A percentile compares a stretch with the other conserved stretches of the same genome.
Conservation (phyloP, 2,888 invertebrate species). For the Kryphioiulus occultus region DNA sequence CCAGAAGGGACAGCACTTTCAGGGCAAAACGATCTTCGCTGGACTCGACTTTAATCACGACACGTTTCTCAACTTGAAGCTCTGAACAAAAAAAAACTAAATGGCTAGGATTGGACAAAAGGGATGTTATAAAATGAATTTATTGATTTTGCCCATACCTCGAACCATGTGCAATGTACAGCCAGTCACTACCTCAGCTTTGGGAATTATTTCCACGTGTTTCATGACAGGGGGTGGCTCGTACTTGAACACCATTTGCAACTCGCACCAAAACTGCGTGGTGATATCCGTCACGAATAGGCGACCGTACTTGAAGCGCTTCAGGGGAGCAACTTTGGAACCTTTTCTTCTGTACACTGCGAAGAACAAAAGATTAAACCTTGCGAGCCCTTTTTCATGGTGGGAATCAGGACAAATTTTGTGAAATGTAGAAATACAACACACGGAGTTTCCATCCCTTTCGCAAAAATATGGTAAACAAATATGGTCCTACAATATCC, state of each 20-base stretch:
- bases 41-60: neutral
- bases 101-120: neutral
- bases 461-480: too few species aligned
- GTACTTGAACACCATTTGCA: conserved; percentile 43
- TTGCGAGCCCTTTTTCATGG: neutral
- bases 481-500: too few species aligned
- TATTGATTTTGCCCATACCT: neutral
- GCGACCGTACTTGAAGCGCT: neutral
- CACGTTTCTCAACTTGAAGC: conserved; percentile 27
- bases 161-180: conserved; percentile 37
- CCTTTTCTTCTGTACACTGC: neutral
- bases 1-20: conserved; percentile 1
- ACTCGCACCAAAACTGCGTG: conserved; percentile 47
- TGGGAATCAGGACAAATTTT: neutral
- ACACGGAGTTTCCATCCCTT: too few species aligned
- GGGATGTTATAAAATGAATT: neutral
- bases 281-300: conserved; percentile 39
- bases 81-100: conserved; percentile 18
- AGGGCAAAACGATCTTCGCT: conserved; percentile 42
- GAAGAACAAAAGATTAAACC: neutral
- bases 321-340: neutral
- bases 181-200: neutral
- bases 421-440: too few species aligned
- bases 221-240: conserved; percentile 39
- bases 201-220: neutral